phyloP scores from a whole-genome alignment of 2,113 vertebrate species.

The Prunella fulvescens region DNA sequence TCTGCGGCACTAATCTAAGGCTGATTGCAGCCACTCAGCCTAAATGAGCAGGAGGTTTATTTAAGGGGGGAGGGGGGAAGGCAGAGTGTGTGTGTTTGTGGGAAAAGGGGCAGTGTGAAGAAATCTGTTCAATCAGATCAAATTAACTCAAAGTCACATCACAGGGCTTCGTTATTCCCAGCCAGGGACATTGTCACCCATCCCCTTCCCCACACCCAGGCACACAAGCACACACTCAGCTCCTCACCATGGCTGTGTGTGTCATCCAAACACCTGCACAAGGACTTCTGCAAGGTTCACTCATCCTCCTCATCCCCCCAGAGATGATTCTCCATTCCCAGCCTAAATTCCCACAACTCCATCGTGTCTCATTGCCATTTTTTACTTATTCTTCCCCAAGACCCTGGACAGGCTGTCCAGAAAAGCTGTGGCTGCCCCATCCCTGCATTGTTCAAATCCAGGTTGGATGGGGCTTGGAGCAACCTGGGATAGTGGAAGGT shows the following conservation, averaged over 20 bases:
- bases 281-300: background rate
- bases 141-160: constrained; percentile 46
- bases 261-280: background rate
- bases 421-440: background rate
- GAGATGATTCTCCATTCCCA: background rate
- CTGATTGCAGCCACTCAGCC: constrained; percentile 79
- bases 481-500: background rate
- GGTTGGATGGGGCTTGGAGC: background rate
- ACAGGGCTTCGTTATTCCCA: background rate
- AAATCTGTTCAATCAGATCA: constrained; percentile 56
- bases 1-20: constrained; percentile 70
- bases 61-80: constrained; percentile 57
- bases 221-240: background rate
- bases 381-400: background rate
- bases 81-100: background rate
- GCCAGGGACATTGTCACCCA: background rate
- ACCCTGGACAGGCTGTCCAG: background rate
- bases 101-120: constrained; percentile 21
- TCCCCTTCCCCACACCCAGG: background rate
- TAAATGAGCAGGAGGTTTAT: constrained; percentile 80
- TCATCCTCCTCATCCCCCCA: background rate
- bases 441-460: too few species aligned
- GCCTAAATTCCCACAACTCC: background rate
- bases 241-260: background rate
- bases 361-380: background rate